Percentiles rank a stretch among this genome's conserved stretches.
These are phyloP conservation scores for Drosophila kohkoa DNA, from an alignment of 1,140 invertebrate species.

Conservation along the genomic window DNA sequence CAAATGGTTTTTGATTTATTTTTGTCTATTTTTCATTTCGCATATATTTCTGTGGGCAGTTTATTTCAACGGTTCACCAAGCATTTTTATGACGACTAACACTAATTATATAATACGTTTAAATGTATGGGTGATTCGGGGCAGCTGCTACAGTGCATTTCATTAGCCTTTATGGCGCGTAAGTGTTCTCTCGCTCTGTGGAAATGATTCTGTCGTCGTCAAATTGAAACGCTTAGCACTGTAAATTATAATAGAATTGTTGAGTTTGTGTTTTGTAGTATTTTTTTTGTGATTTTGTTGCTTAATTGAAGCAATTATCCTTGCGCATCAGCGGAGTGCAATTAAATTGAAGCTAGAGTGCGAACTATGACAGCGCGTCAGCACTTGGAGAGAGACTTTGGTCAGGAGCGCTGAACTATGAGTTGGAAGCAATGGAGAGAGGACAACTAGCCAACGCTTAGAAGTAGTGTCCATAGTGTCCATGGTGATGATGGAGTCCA, in stretches of 20 bases:
- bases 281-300: slow-evolving; percentile 64
- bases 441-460: slow-evolving; percentile 35
- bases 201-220: slow-evolving; percentile 11
- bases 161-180: slow-evolving; percentile 26
- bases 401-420: slow-evolving; percentile 60
- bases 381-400: slow-evolving; percentile 26
- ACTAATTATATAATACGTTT: slow-evolving; percentile 45
- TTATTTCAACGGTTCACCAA: slow-evolving; percentile 30
- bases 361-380: slow-evolving; percentile 30
- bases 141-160: slow-evolving; percentile 28
- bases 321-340: slow-evolving; percentile 49
- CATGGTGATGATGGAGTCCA: slow-evolving; percentile 72
- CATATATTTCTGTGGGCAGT: slow-evolving; percentile 14
- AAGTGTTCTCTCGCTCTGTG: not conserved
- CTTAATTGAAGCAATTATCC: slow-evolving; percentile 81
- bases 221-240: slow-evolving; percentile 19
- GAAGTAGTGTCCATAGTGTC: slow-evolving; percentile 77
- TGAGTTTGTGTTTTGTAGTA: slow-evolving; percentile 35
- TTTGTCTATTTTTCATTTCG: slow-evolving; percentile 12
- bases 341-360: slow-evolving; percentile 56
- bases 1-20: slow-evolving; percentile 35
- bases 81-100: slow-evolving; percentile 34
- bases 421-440: slow-evolving; percentile 29
- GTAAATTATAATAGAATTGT: slow-evolving; percentile 41
- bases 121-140: slow-evolving; percentile 31